Evolutionary conservation across 2,888 invertebrate species (phyloP).

Genomic region (Tenthredo distinguenda): DNA sequence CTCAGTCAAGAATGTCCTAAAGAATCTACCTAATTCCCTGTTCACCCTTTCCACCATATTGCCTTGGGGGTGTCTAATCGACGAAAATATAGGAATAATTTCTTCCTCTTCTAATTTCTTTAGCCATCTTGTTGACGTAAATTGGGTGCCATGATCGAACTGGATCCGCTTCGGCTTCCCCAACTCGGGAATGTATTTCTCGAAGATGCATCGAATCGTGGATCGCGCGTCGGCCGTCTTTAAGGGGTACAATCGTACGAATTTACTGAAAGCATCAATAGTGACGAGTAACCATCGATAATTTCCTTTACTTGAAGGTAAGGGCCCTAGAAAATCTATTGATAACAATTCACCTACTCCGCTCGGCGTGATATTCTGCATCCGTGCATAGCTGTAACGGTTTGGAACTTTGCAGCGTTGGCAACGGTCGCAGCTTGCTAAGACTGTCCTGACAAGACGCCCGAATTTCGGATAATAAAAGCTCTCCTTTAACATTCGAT

Average conservation of each 20-base stretch:
- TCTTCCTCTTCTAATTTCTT: too few relatives aligned
- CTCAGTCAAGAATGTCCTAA: too few relatives aligned
- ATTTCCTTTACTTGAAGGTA: not conserved
- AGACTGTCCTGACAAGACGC: not conserved
- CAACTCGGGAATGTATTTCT: constrained; percentile 8
- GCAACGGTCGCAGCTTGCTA: not conserved
- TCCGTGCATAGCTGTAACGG: not conserved
- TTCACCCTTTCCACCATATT: too few relatives aligned
- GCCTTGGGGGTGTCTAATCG: too few relatives aligned
- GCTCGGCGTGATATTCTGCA: not conserved
- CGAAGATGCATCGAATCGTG: not conserved
- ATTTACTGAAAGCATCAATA: not conserved
- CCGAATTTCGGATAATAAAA: not conserved
- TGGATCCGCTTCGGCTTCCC: constrained; percentile 25
- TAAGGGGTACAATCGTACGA: too few relatives aligned
- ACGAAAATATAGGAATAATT: too few relatives aligned
- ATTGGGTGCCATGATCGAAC: constrained; percentile 37
- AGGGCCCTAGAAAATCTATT: constrained; percentile 11
- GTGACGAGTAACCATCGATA: not conserved
- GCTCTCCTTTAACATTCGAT: too few relatives aligned
- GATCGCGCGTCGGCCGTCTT: not conserved
- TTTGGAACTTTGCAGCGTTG: not conserved
- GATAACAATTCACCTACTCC: not conserved
- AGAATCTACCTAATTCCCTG: too few relatives aligned
- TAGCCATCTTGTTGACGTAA: constrained; percentile 20